A percentile compares a stretch with the other conserved stretches of the same genome.
phyloP scores from a whole-genome alignment of 2,888 invertebrate genomes.

The Dichetophora obliterata region DNA sequence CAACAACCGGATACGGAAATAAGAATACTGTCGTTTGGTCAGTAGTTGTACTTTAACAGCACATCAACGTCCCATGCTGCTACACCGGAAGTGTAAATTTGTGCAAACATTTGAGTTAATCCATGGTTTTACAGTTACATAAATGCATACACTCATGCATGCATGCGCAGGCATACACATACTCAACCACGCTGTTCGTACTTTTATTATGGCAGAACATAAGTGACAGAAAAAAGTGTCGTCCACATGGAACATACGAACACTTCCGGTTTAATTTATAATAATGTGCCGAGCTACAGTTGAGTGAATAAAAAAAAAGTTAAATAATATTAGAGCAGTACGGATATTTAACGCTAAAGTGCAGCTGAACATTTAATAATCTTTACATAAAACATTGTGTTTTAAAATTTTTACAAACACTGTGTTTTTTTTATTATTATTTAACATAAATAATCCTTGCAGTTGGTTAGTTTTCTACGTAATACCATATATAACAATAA shows the following conservation, averaged over 20 bases:
- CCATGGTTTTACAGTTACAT: slow-evolving; percentile 34
- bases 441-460: background rate
- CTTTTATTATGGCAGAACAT: background rate
- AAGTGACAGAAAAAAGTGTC: background rate
- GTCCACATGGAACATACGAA: background rate
- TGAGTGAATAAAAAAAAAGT: slow-evolving; percentile 17
- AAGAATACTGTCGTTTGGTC: slow-evolving; percentile 13
- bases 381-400: background rate
- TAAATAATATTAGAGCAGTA: slow-evolving; percentile 26
- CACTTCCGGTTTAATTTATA: background rate
- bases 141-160: background rate
- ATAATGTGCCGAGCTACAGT: slow-evolving; percentile 4
- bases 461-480: background rate
- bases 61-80: slow-evolving; percentile 20
- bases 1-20: slow-evolving; percentile 17
- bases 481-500: background rate
- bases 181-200: slow-evolving; percentile 1
- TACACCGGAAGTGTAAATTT: slow-evolving; percentile 35
- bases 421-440: background rate
- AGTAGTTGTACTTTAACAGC: slow-evolving; percentile 1
- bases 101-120: slow-evolving; percentile 38
- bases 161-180: slow-evolving; percentile 10
- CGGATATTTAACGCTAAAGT: background rate
- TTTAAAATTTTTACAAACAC: background rate
- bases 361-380: background rate